Evolutionary conservation across 2,888 invertebrate species (phyloP).

Genomic region (Diarsia rubi): DNA sequence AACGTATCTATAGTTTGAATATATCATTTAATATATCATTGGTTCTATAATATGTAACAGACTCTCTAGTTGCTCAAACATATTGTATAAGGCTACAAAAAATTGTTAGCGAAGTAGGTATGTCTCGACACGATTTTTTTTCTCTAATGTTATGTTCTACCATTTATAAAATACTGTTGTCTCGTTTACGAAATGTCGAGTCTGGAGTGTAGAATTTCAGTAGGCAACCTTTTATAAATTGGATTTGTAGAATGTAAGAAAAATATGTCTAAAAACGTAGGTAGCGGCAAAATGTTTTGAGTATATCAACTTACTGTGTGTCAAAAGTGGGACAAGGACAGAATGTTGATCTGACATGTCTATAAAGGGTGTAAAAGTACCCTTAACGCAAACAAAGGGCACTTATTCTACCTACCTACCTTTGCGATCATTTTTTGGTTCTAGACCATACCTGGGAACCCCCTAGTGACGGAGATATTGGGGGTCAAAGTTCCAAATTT

Average conservation of each 20-base stretch:
- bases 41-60: too few relatives aligned
- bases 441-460: too few relatives aligned
- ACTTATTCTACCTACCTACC: too few relatives aligned
- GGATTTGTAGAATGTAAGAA: conserved; percentile 24
- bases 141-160: conserved; percentile 4
- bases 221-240: conserved; percentile 25
- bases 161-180: background rate
- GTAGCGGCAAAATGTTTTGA: background rate
- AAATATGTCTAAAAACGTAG: conserved; percentile 17
- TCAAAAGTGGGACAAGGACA: background rate
- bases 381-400: too few relatives aligned
- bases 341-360: background rate
- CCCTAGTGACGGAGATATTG: too few relatives aligned
- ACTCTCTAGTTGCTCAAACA: background rate
- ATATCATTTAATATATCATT: too few relatives aligned
- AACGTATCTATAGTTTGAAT: too few relatives aligned
- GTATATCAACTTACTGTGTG: background rate
- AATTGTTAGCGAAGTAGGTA: background rate
- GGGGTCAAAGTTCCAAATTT: too few relatives aligned
- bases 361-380: too few relatives aligned
- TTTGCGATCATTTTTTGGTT: too few relatives aligned
- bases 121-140: background rate
- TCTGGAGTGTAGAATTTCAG: conserved; percentile 8
- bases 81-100: background rate
- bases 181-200: conserved; percentile 3